Percentiles rank a stretch among this genome's conserved stretches.
Conservation (phyloP, 2,888 invertebrate species). For the Drosophila macrospina region DNA sequence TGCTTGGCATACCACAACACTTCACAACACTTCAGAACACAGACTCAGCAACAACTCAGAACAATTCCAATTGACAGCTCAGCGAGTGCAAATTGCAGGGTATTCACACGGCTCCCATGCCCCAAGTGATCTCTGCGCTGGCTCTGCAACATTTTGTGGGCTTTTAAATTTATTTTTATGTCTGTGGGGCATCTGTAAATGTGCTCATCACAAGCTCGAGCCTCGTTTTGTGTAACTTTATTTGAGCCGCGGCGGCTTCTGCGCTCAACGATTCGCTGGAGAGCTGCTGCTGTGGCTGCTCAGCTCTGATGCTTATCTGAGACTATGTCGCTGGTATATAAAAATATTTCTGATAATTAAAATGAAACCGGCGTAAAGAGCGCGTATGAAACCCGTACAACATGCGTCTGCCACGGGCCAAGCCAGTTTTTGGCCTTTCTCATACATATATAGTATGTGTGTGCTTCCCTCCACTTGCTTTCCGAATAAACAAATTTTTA, state of each 20-base stretch:
- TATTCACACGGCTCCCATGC: constrained; percentile 15
- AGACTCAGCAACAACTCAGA: no score
- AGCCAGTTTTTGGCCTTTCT: constrained; percentile 64
- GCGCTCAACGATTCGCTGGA: constrained; percentile 31
- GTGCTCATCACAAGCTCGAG: constrained; percentile 67
- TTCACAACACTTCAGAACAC: no score
- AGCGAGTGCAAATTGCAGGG: constrained; percentile 15
- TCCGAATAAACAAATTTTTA: constrained; percentile 56
- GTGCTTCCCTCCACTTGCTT: constrained; percentile 48
- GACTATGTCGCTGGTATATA: constrained; percentile 61
- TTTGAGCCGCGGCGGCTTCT: constrained; percentile 58
- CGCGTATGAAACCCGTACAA: constrained; percentile 55
- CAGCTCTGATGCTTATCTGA: constrained; percentile 60
- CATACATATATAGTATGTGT: no score
- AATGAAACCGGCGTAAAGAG: constrained; percentile 70
- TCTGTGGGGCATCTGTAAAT: constrained; percentile 70
- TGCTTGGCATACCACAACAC: no score
- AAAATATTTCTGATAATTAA: constrained; percentile 81
- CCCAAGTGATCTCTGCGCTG: constrained; percentile 14
- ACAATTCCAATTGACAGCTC: no score
- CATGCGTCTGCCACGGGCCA: constrained; percentile 83
- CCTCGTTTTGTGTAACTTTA: constrained; percentile 58
- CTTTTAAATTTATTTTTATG: constrained; percentile 77
- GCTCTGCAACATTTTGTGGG: constrained; percentile 57
- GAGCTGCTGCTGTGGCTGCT: constrained; percentile 31